Percentiles rank a stretch among this genome's conserved stretches.
Evolutionary conservation across 1,140 invertebrate species (phyloP).

Genomic region (Geopemphigus sp.): DNA sequence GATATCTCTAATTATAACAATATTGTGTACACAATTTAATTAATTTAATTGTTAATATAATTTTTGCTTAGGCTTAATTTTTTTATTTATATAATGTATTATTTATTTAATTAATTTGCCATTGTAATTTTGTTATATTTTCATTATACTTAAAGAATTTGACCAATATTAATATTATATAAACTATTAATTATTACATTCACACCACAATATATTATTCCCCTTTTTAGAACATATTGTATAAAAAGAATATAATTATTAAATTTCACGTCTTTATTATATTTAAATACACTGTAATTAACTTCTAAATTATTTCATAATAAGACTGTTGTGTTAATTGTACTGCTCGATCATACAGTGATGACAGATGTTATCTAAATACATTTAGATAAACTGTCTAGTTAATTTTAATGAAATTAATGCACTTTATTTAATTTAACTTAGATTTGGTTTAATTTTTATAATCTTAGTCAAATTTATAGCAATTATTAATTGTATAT

Average conservation of each 20-base stretch:
- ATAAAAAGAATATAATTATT: background rate
- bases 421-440: background rate
- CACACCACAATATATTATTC: background rate
- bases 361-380: background rate
- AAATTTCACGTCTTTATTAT: background rate
- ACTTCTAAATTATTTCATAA: background rate
- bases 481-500: background rate
- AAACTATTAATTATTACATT: background rate
- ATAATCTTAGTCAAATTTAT: background rate
- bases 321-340: slow-evolving; percentile 2
- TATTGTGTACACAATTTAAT: background rate
- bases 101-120: background rate
- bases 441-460: too few relatives aligned
- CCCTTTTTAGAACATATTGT: background rate
- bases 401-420: background rate
- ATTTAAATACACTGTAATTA: background rate
- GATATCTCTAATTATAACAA: slow-evolving; percentile 4
- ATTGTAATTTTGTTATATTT: slow-evolving; percentile 7
- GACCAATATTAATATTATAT: slow-evolving; percentile 14
- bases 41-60: background rate
- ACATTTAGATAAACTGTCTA: background rate
- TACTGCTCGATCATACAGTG: background rate
- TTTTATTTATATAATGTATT: slow-evolving; percentile 18
- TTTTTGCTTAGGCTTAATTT: background rate
- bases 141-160: background rate